Conservation (phyloP, 2,113 vertebrate species). For the Dendrocopos noguchii region DNA sequence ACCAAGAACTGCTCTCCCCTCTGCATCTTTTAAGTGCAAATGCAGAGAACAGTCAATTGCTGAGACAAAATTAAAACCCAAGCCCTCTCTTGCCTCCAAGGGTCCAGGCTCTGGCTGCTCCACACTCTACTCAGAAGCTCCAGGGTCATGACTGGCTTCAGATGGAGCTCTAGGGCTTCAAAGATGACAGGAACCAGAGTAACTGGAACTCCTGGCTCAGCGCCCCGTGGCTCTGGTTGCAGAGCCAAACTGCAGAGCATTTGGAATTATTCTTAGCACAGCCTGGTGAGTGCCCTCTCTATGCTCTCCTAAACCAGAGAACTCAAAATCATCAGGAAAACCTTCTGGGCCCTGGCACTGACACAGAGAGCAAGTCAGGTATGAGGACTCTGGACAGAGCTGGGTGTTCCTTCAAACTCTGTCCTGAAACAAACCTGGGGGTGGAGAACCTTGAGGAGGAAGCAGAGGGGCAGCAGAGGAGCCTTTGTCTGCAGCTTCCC, state of each 20-base stretch:
- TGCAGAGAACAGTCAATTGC: not conserved
- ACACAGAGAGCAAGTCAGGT: not conserved
- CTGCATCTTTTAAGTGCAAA: not conserved
- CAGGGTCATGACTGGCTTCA: conserved; percentile 41
- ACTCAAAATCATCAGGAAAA: conserved; percentile 47
- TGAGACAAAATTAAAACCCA: not conserved
- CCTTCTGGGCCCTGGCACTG: conserved; percentile 11
- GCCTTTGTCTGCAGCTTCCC: not conserved
- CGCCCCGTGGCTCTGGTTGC: conserved; percentile 56
- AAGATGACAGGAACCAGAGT: conserved; percentile 56
- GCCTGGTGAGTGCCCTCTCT: conserved; percentile 52
- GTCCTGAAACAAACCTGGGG: not conserved
- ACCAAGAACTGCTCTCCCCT: not conserved
- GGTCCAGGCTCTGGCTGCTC: not conserved
- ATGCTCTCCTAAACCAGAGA: conserved; percentile 33
- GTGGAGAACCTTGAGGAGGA: not conserved
- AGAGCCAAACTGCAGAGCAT: conserved; percentile 62
- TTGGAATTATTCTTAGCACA: conserved; percentile 71
- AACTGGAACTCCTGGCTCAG: conserved; percentile 55
- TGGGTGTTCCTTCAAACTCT: not conserved
- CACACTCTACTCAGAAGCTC: not conserved
- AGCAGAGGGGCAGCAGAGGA: not conserved
- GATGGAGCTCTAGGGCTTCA: conserved; percentile 60
- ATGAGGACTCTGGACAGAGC: not conserved
- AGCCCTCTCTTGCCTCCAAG: not conserved